These are phyloP conservation scores for Schizopygopsis malacanthus DNA, from an alignment of 2,797 vertebrate species.

Conservation along the genomic window DNA sequence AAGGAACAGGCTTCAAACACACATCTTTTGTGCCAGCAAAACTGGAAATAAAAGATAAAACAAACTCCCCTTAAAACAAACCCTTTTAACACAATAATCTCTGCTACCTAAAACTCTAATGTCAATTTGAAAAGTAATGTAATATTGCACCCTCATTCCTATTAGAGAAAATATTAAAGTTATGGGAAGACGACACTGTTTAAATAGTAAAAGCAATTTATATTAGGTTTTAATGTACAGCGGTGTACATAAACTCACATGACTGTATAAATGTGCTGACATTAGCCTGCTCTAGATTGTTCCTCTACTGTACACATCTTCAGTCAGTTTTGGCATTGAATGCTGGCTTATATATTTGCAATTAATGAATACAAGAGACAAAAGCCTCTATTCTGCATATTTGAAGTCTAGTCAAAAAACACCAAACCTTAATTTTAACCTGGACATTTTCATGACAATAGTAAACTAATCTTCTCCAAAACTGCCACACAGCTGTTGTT, in stretches of 20 bases:
- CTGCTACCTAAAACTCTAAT: constrained; percentile 1
- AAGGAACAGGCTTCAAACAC: not conserved
- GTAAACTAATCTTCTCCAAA: not conserved
- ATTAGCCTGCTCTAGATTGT: not conserved
- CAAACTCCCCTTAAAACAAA: not conserved
- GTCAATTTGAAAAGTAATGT: constrained; percentile 32
- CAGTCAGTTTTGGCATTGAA: constrained; percentile 16
- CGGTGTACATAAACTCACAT: not conserved
- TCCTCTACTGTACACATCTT: constrained; percentile 4
- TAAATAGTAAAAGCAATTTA: constrained; percentile 44
- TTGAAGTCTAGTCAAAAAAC: constrained; percentile 6
- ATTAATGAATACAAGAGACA: not conserved
- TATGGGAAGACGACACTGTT: constrained; percentile 42
- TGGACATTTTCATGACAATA: not conserved
- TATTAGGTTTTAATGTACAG: constrained; percentile 24
- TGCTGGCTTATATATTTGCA: not conserved
- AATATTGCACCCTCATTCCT: constrained; percentile 73
- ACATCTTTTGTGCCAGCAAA: constrained; percentile 3
- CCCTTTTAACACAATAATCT: not conserved
- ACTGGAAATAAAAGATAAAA: not conserved
- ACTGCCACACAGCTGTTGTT: not conserved
- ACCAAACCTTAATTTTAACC: not conserved
- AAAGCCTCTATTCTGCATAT: not conserved
- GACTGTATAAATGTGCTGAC: not conserved
- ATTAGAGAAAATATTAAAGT: constrained; percentile 31